These are phyloP conservation scores for Bombyx mori DNA, from an alignment of 1,140 invertebrate genomes.

Conservation along the genomic window ASM3026992v2 NC_085134.1:7291501-7292000, in stretches of 20 bases:
- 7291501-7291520: constrained; percentile 14
- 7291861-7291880: constrained; percentile 25
- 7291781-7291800: too few relatives aligned
- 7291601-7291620: constrained; percentile 83
- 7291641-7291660: background rate
- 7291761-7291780: too few relatives aligned
- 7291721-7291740: too few relatives aligned
- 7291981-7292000: constrained; percentile 19
- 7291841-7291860: too few relatives aligned
- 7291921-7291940: constrained; percentile 21
- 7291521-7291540: constrained; percentile 41
- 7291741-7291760: too few relatives aligned
- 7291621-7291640: constrained; percentile 74
- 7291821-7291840: too few relatives aligned
- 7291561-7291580: constrained; percentile 75
- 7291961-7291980: too few relatives aligned
- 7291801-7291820: constrained; percentile 30
- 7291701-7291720: too few relatives aligned
- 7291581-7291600: constrained; percentile 84
- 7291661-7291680: too few relatives aligned
- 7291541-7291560: constrained; percentile 50
- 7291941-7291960: too few relatives aligned
- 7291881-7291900: too few relatives aligned
- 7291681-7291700: constrained; percentile 18
- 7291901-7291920: too few relatives aligned